These are phyloP conservation scores for Agriopis marginaria DNA, from an alignment of 2,888 invertebrate genomes.

Conservation along the genomic window DNA sequence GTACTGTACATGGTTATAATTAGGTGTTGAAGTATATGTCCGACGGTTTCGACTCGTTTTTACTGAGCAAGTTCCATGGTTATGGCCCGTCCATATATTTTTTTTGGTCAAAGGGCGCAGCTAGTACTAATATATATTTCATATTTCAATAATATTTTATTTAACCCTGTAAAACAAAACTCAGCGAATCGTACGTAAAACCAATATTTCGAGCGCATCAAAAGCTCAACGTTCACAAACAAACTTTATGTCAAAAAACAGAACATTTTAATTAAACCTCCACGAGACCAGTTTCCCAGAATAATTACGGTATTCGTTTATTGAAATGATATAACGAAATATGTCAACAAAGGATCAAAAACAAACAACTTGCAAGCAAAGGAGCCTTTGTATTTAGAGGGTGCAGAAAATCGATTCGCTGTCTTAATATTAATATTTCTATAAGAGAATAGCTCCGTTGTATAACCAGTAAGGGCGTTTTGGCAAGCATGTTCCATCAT, in stretches of 20 bases:
- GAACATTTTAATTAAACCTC: conserved; percentile 26
- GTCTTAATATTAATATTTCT: conserved; percentile 77
- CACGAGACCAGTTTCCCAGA: not conserved
- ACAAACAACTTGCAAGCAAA: conserved; percentile 61
- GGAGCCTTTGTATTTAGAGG: conserved; percentile 61
- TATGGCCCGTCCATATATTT: no score
- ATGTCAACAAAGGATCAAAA: conserved; percentile 61
- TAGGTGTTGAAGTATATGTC: no score
- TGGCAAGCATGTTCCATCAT: not conserved
- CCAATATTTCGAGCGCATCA: not conserved
- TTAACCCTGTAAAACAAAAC: not conserved
- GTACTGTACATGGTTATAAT: no score
- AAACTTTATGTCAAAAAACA: conserved; percentile 12
- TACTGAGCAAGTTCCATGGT: no score
- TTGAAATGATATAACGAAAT: conserved; percentile 42
- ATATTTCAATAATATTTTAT: not conserved
- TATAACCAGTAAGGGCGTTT: conserved; percentile 18
- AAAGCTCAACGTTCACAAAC: conserved; percentile 4
- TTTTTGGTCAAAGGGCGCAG: no score
- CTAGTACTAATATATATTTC: not conserved
- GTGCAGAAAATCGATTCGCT: conserved; percentile 68
- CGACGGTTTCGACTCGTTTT: no score
- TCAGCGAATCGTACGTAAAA: conserved; percentile 6
- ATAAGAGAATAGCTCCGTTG: conserved; percentile 64
- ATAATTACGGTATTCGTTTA: conserved; percentile 19